Evolutionary conservation across 2,113 vertebrate species (phyloP), one percentile per base, ranked within the genome.

Genomic region (Eubucco bourcierii): DNA sequence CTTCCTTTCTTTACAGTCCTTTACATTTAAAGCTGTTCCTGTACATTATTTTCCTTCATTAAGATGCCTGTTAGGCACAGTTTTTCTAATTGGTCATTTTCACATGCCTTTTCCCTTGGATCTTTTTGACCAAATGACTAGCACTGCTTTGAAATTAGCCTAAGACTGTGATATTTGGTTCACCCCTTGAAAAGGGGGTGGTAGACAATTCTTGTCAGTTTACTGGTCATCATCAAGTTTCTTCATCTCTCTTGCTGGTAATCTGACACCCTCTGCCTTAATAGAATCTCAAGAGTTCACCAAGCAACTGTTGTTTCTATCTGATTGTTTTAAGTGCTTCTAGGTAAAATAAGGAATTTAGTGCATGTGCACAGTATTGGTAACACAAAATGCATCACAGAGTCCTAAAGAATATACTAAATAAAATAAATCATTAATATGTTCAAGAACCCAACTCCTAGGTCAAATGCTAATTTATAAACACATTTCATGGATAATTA

Each of bases 291-390:
- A 78, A 64, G 41, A 44, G 23, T 56, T 87, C 25, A 79, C 31
- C 17, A 61, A 77, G 25, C 3, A 73, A 37, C 19, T 80, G 21
- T 7, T 82, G 59, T 15, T n/a, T 93, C 63, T 74, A 61, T 23
- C 52, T 52, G 14, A 78, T 11, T 65, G 46, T 12, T 59, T 0
- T 8, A 75, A 76, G 44, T 55, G 29, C 15, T 85, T 90, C 39
- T 61, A 31, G 31, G 17, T 58, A 84, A 90, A 95, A 31, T 2
- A 58, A 55, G 10, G 12, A 59, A 19, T 70, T 66, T 29, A 55
- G 34, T 0, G 0, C 50, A 73, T 6, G 4, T 2, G 2, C 50
- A 67, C 4, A 71, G 11, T 33, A 75, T 13, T 5, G n/a, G 18
- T 41, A 82, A 59, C 10, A 68, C n/a, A 34, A 84, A 8, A 52